Evolutionary conservation across 2,797 vertebrate species (phyloP).

Genomic region (Cynopterus sphinx): DNA sequence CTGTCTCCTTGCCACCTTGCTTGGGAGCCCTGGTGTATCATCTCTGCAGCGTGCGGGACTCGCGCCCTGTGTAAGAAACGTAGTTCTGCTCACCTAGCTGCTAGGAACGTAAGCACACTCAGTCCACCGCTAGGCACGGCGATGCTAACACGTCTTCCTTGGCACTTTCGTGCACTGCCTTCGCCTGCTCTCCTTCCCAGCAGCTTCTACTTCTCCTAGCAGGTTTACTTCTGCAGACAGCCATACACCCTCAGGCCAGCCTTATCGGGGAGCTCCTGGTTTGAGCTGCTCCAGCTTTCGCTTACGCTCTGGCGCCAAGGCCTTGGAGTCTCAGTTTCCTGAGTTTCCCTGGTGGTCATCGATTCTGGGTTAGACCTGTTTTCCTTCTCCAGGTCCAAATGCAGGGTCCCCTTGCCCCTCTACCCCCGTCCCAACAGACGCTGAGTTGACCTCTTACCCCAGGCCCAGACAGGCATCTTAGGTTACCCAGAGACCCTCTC

Average conservation of each 20-base stretch:
- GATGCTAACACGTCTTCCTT: background rate
- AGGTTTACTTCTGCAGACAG: background rate
- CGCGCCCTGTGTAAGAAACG: background rate
- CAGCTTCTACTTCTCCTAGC: background rate
- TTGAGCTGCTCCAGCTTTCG: background rate
- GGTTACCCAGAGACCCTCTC: background rate
- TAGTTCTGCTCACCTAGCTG: background rate
- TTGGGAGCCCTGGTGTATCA: too few relatives aligned
- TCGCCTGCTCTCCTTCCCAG: background rate
- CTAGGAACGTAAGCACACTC: background rate
- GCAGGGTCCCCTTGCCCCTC: too few relatives aligned
- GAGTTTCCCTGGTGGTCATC: background rate
- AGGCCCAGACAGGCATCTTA: too few relatives aligned
- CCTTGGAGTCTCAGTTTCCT: background rate
- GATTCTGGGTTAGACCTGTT: background rate
- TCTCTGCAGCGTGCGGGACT: rapidly evolving
- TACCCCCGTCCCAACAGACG: too few relatives aligned
- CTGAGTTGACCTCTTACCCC: too few relatives aligned
- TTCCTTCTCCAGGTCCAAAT: background rate
- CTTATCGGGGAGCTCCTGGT: background rate
- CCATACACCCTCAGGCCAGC: rapidly evolving
- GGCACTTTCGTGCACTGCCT: background rate
- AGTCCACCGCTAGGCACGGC: rapidly evolving
- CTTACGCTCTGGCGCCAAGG: rapidly evolving
- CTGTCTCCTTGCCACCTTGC: too few relatives aligned